Evolutionary conservation across 2,113 vertebrate species (phyloP), one percentile per base, ranked within the genome.

Genomic region (Pelusios castaneus): DNA sequence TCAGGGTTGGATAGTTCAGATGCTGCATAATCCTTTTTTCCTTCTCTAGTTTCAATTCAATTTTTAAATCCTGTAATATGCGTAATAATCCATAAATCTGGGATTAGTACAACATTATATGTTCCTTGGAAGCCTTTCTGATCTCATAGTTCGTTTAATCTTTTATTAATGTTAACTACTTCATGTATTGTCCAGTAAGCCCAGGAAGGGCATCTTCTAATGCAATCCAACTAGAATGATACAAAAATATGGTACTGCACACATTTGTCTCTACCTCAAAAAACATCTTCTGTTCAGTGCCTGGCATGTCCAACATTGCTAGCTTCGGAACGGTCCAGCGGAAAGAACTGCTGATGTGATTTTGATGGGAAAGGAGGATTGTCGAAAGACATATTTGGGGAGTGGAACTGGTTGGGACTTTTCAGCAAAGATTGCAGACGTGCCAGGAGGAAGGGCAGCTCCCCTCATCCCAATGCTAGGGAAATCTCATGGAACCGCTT

Each of bases 61-160:
- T 84, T 51, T 86, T 86, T 84, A 84, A 92, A 92, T 54, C 85
- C 91, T 86, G 75, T 85, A 93, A 93, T 60, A 38, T 2, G 47
- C 5, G 49, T 7, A 90, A 95, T 92, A 92, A 93, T 88, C 95
- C 85, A 79, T 63, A 8, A 86, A 87, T 81, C 95, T 93, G 95
- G 95, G 91, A 92, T 92, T 84, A 86, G 93, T 92, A 73, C 3
- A 93, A 86, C 5, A 51, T 86, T 92, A 24, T 83, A 80, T 93
- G 89, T 92, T 96, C 83, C 95, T 92, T 92, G 91, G 90, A 92
- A 93, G 93, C 82, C 88, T 90, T 3, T 45, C 91, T 88, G 91
- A 92, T 92, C 91, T 75, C 51, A 0, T 22, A 55, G 91, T 86
- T 86, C 73, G 86, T 90, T 95, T 86, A 63, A 92, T 81, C 89